A percentile compares a stretch with the other conserved stretches of the same genome.
phyloP scores from a whole-genome alignment of 2,888 invertebrate genomes.

The Charanyca ferruginea region DNA sequence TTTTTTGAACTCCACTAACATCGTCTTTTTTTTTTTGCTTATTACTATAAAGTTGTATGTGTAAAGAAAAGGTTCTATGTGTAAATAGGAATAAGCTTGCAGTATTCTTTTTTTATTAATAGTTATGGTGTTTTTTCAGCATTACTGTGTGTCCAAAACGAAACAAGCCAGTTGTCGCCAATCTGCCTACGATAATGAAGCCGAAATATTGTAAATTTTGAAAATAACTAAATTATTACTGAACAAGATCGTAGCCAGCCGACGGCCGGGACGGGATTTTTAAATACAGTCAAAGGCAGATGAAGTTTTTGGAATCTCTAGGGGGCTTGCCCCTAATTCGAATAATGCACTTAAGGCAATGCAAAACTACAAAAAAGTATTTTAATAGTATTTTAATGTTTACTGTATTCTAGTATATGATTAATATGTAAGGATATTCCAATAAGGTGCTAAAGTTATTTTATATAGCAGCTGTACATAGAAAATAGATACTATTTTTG shows the following conservation, averaged over 20 bases:
- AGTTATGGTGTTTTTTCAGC: constrained; percentile 83
- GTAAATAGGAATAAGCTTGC: too few species aligned
- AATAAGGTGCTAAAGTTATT: constrained; percentile 24
- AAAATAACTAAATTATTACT: constrained; percentile 57
- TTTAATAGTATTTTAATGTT: constrained; percentile 75
- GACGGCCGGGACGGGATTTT: too few species aligned
- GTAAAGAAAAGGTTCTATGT: too few species aligned
- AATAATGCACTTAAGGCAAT: constrained; percentile 65
- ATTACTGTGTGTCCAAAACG: constrained; percentile 93
- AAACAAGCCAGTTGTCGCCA: constrained; percentile 92
- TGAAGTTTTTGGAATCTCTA: too few species aligned
- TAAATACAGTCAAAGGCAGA: too few species aligned
- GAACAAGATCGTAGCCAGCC: too few species aligned
- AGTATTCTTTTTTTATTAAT: constrained; percentile 12
- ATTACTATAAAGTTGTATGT: not conserved
- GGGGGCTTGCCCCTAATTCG: too few species aligned
- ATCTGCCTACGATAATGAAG: constrained; percentile 89
- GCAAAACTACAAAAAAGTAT: constrained; percentile 71
- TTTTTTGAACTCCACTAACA: not conserved
- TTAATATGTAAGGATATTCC: constrained; percentile 18
- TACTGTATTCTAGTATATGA: constrained; percentile 44
- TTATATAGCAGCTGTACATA: constrained; percentile 29
- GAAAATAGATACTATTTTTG: constrained; percentile 28
- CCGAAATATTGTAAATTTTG: constrained; percentile 84
- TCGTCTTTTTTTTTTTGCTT: not conserved